Base-by-base conservation (phyloP, 2,888 invertebrate genomes). In the Cynaeus angustus region DNA sequence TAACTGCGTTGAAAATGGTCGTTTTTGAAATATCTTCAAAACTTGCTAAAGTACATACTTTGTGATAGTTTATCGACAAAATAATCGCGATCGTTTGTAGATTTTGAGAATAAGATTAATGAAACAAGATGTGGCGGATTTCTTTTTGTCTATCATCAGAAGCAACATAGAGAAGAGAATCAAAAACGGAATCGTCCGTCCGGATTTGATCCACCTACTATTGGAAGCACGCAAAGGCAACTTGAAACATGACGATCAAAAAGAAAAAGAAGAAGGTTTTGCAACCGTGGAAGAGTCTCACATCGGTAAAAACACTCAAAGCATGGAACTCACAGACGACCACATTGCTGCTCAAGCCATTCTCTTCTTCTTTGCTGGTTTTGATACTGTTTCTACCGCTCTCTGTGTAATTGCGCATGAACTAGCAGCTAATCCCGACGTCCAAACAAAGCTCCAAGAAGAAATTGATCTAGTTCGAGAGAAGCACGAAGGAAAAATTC, bases 401-500 rank as follows among this genome's bases (percentile, higher is more conserved):
- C n/a, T 50, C 3, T n/a, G 52, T 26, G 43, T 56, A 7, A 46
- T 66, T 13, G 56, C 46, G 9, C 13, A 30, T 33, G 56, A 66
- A 30, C 37, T 66, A n/a, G 48, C 89, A 33, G 59, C 88, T 2
- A 87, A 91, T 81, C 86, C 87, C 12, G 89, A 91, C 0, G 80
- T 89, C 0, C 91, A 91, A 78, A 84, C 86, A 2, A 86, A 80
- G 53, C 81, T 91, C 0, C 84, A 84, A 1, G 75, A 86, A 33
- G 91, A 91, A 76, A 78, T 82, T 45, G 77, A 79, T 21, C 68
- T 75, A 9, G 75, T 74, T 12, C 62, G 66, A 1, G 28, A 70
- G 9, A 58, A 72, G 0, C 41, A 41, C 6, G 10, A 41, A 3
- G 21, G 21, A 12, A 41, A 83, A 10, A 80, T 89, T 0, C 85